Conservation (phyloP, 2,797 vertebrate genomes). For the Brachyalestes nurse region DNA sequence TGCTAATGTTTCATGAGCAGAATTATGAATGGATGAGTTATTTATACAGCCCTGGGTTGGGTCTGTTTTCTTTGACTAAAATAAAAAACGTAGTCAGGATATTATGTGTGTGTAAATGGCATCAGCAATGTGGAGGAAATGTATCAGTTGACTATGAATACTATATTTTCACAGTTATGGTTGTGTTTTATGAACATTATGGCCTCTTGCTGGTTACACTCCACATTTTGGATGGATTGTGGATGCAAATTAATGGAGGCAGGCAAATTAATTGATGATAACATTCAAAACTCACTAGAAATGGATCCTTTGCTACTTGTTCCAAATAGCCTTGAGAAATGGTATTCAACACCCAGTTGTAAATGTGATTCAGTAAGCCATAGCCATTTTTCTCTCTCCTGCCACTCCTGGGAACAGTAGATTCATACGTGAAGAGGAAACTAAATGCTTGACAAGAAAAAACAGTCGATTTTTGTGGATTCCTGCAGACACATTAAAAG, state of each 20-base stretch:
- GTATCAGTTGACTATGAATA: background rate
- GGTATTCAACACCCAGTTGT: background rate
- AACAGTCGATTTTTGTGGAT: constrained; percentile 28
- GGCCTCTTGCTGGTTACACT: background rate
- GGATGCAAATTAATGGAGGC: background rate
- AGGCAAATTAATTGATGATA: constrained; percentile 21
- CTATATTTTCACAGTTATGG: background rate
- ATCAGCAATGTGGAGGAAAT: background rate
- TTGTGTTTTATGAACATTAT: constrained; percentile 14
- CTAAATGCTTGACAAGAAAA: constrained; percentile 35
- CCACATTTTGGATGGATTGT: constrained; percentile 1
- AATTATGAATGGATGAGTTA: no score
- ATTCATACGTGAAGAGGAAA: constrained; percentile 25
- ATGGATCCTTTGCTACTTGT: constrained; percentile 2
- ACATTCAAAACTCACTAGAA: constrained; percentile 7
- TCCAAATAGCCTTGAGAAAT: constrained; percentile 3
- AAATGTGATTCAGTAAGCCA: background rate
- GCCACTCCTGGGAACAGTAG: constrained; percentile 11
- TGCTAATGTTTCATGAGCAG: no score
- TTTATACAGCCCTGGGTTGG: no score
- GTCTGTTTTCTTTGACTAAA: no score
- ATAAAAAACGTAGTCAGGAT: no score
- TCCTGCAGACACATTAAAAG: constrained; percentile 35
- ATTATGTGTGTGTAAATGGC: background rate
- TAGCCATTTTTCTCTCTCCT: constrained; percentile 3